phyloP scores from a whole-genome alignment of 2,888 invertebrate species.

The Sarcophaga caerulescens region DNA sequence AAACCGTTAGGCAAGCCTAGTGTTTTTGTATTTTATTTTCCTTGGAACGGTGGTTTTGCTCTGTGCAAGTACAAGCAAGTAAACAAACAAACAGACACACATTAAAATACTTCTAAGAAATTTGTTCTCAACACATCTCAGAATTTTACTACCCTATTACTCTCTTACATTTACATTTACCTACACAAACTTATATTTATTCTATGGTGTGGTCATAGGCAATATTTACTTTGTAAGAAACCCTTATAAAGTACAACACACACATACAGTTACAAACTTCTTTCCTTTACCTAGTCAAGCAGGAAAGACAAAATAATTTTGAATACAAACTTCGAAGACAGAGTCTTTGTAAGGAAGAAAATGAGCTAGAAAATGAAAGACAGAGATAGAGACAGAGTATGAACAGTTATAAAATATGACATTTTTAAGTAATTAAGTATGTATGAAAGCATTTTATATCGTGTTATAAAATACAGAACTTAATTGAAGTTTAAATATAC shows the following conservation, averaged over 20 bases:
- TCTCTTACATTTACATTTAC: neutral
- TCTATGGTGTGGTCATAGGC: conserved; percentile 25
- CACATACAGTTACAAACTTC: neutral
- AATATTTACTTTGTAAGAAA: neutral
- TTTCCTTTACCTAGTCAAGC: neutral
- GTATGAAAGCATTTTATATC: conserved; percentile 18
- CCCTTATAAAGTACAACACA: neutral
- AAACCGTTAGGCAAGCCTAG: neutral
- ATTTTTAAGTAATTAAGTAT: conserved; percentile 37
- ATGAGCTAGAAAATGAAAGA: neutral
- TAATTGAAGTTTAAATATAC: conserved; percentile 29
- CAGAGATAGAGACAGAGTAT: neutral
- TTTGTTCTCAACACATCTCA: neutral
- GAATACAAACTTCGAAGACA: neutral
- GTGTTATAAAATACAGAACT: conserved; percentile 35
- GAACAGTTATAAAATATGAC: conserved; percentile 22
- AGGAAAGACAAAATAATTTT: neutral
- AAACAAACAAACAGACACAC: neutral
- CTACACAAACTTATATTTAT: neutral
- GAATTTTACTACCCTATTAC: neutral
- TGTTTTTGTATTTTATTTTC: neutral
- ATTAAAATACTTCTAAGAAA: neutral
- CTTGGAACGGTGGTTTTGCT: neutral
- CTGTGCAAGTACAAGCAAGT: neutral
- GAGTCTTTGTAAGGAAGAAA: neutral